These are phyloP conservation scores for Meiosimyza decipiens DNA, from an alignment of 2,888 invertebrate genomes.

Conservation along the genomic window DNA sequence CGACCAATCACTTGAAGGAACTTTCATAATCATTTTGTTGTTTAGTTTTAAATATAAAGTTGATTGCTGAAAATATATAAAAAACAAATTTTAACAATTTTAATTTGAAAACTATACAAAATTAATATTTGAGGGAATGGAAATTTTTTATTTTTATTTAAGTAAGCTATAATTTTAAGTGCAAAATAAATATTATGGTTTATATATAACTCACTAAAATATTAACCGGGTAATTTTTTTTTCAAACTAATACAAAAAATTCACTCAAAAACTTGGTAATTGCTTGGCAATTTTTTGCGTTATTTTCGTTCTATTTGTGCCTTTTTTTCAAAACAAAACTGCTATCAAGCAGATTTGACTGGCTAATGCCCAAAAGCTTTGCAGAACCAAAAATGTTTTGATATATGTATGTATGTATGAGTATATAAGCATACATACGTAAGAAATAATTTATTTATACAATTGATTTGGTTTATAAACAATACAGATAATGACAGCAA, in stretches of 20 bases:
- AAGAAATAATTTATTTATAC: not conserved
- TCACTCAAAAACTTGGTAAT: too few relatives aligned
- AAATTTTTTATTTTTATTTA: too few relatives aligned
- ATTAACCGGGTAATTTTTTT: too few relatives aligned
- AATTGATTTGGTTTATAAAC: constrained; percentile 9
- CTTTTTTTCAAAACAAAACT: too few relatives aligned
- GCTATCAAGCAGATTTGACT: not conserved
- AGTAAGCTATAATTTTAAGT: too few relatives aligned
- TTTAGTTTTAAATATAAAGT: not conserved
- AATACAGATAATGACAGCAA: not conserved
- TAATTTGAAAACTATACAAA: too few relatives aligned
- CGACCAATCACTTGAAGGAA: constrained; percentile 64
- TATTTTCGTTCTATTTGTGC: too few relatives aligned
- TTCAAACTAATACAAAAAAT: too few relatives aligned
- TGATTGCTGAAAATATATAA: not conserved
- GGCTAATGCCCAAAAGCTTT: not conserved
- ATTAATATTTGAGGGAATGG: too few relatives aligned
- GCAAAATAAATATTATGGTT: too few relatives aligned
- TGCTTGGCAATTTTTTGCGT: too few relatives aligned
- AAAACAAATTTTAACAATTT: not conserved
- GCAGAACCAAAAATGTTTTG: not conserved
- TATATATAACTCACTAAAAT: too few relatives aligned
- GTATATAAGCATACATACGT: not conserved
- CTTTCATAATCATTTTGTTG: constrained; percentile 63
- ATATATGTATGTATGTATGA: not conserved